Base-by-base conservation (phyloP, 2,113 vertebrate species). In the Chaetodon trifascialis region DNA sequence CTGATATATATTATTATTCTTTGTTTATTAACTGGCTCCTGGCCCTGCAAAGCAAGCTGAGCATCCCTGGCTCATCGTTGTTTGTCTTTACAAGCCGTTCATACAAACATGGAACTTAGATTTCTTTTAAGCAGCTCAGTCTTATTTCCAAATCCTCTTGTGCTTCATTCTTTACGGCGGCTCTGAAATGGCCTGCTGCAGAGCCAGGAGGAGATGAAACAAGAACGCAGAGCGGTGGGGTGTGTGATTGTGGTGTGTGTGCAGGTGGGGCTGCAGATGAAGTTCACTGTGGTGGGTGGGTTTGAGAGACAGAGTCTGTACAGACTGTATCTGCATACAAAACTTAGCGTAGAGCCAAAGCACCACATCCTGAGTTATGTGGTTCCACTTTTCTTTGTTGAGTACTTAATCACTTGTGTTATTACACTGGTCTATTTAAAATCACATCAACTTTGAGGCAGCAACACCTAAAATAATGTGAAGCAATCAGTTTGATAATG, bases 171-270 rank as follows among this genome's bases (percentile, higher is more conserved):
- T 44, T 34, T 42, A 4, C 47, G 2, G 1, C 21, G 23, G 49
- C 58, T 34, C 16, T 73, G 8, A 25, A 66, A 46, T 3, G 30
- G 51, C 23, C 11, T 21, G 11, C 10, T 58, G 38, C 1, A 21
- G 34, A 38, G 17, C 11, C 15, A 44, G 46, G 12, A 2, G 3
- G 70, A 60, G 49, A 54, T 25, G 7, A 84, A 73, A 36, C 34
- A 17, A 74, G 54, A 84, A 71, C 77, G 56, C 25, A 64, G 23
- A 73, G 36, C 2, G 23, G 25, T 19, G 15, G 42, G 4, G 6
- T 62, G 38, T 84, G 63, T 52, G 68, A 47, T 69, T 69, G 47
- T 44, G 54, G n/a, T 66, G 55, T 72, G n/a, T 14, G 17, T 65
- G 8, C 74, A 4, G 38, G 66, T 12, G 46, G 17, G 12, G 34